Conservation (phyloP, 2,113 vertebrate genomes). For the Neotragus moschatus region DNA sequence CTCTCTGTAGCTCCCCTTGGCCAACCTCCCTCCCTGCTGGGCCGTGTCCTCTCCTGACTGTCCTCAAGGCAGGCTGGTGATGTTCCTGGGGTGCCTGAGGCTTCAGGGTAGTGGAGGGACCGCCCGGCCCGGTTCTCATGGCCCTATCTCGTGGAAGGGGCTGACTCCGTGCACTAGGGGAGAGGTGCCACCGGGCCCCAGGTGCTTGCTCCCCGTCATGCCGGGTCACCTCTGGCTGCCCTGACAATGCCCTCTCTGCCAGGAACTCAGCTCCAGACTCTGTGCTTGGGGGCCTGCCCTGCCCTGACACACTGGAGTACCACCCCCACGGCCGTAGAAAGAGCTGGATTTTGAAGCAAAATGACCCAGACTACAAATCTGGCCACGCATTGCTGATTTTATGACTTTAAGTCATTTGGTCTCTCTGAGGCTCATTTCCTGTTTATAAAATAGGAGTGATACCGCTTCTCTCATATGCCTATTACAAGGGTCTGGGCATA, state of each 20-base stretch:
- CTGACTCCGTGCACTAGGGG: neutral
- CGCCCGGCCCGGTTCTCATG: accelerated
- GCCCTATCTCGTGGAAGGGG: neutral
- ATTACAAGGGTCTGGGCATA: neutral
- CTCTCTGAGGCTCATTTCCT: neutral
- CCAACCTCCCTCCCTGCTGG: neutral
- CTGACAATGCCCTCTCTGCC: neutral
- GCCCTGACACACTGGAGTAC: neutral
- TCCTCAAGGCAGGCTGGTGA: neutral
- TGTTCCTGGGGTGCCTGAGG: neutral
- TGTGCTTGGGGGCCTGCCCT: neutral
- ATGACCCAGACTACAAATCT: neutral
- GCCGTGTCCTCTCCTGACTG: neutral
- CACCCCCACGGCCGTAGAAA: neutral
- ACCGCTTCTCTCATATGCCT: neutral
- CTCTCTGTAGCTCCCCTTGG: neutral
- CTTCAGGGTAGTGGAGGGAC: neutral
- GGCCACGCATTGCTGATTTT: neutral
- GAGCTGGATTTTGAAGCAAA: neutral
- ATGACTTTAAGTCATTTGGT: neutral
- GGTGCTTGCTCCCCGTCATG: accelerated
- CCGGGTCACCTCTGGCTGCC: neutral
- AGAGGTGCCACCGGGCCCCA: accelerated
- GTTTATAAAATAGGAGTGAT: neutral
- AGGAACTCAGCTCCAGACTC: neutral